These are phyloP conservation scores for Ophion ventricosus DNA, from an alignment of 2,888 invertebrate species.

Conservation along the genomic window DNA sequence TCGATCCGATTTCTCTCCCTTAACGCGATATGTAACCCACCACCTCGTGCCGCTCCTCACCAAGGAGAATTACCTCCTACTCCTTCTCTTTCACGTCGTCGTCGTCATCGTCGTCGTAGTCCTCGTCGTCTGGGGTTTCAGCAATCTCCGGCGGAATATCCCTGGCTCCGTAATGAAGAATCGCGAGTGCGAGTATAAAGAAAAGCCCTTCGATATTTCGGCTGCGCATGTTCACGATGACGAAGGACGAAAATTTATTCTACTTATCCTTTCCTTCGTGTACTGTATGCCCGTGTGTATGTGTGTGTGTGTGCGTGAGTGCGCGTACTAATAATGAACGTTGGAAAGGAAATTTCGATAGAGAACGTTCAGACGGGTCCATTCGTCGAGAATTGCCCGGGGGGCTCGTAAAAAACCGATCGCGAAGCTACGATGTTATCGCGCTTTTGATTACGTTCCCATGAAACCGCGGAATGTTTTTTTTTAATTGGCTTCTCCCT, in stretches of 20 bases:
- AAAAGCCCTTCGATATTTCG: constrained; percentile 14
- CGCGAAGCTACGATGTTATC: background rate
- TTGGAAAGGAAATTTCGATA: constrained; percentile 3
- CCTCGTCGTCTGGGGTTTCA: constrained; percentile 9
- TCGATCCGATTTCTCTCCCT: constrained; percentile 41
- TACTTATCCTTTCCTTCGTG: background rate
- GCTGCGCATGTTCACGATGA: background rate
- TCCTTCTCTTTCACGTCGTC: background rate
- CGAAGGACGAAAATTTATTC: background rate
- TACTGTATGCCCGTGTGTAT: background rate
- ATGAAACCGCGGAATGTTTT: background rate
- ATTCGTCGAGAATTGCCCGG: background rate
- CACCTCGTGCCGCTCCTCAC: background rate
- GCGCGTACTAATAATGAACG: background rate
- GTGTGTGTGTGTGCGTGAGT: background rate
- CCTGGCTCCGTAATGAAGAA: background rate
- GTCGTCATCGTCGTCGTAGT: background rate
- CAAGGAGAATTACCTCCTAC: constrained; percentile 22
- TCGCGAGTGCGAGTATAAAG: background rate
- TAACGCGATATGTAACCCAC: constrained; percentile 8
- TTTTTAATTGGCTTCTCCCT: background rate
- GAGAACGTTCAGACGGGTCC: background rate
- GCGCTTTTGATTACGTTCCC: background rate
- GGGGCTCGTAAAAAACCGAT: background rate
- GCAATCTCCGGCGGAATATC: constrained; percentile 27